phyloP scores from a whole-genome alignment of 2,888 invertebrate genomes.

The Hofmannophila pseudospretella region DNA sequence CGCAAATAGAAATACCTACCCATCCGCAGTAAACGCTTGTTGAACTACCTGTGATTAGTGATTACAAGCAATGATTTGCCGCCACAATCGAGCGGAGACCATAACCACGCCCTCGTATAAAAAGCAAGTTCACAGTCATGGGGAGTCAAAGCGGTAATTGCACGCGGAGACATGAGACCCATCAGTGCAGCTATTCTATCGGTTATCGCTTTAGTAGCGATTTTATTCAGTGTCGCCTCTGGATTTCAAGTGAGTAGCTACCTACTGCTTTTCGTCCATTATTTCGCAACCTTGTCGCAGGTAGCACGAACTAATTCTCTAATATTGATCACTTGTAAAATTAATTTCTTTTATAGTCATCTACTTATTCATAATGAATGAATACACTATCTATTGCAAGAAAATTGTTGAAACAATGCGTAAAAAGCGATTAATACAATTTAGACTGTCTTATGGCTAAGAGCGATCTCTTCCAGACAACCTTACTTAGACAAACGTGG shows the following conservation, averaged over 20 bases:
- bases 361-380: too few relatives aligned
- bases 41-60: constrained; percentile 39
- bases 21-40: constrained; percentile 24
- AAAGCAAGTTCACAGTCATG: constrained; percentile 71
- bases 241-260: constrained; percentile 47
- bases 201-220: constrained; percentile 29
- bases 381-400: too few relatives aligned
- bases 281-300: too few relatives aligned
- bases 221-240: constrained; percentile 30
- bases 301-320: too few relatives aligned
- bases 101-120: constrained; percentile 70
- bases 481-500: too few relatives aligned
- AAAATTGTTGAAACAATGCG: too few relatives aligned
- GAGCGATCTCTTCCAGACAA: too few relatives aligned
- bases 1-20: neutral
- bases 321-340: too few relatives aligned
- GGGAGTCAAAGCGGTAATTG: constrained; percentile 43
- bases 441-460: too few relatives aligned
- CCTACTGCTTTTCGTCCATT: neutral
- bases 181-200: constrained; percentile 27
- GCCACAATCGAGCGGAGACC: constrained; percentile 35
- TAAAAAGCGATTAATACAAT: too few relatives aligned
- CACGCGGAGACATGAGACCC: constrained; percentile 46
- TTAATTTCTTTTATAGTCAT: too few relatives aligned
- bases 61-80: constrained; percentile 54